These are phyloP conservation scores for Crenuchus spilurus DNA, from an alignment of 2,797 vertebrate genomes.

Conservation along the genomic window DNA sequence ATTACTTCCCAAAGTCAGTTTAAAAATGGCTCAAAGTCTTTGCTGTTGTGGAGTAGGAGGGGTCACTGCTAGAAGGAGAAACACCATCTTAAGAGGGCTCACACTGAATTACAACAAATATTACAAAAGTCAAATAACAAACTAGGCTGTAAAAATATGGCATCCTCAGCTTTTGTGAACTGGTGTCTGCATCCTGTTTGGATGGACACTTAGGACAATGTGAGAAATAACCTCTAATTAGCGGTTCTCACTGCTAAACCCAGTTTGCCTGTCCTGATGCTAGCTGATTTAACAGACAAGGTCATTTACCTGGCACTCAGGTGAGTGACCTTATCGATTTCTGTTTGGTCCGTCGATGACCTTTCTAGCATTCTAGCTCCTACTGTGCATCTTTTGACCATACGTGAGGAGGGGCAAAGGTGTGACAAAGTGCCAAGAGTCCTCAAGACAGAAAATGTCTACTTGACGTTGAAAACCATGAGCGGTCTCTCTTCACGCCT, in stretches of 20 bases:
- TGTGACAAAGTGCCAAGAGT: neutral
- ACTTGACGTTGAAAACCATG: conserved; percentile 87
- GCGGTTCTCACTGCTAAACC: conserved; percentile 19
- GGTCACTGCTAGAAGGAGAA: conserved; percentile 14
- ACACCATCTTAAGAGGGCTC: conserved; percentile 1
- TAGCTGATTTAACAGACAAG: neutral
- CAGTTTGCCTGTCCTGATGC: conserved; percentile 13
- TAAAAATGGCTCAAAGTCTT: conserved; percentile 51
- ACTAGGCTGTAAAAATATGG: conserved; percentile 16
- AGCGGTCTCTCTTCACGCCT: conserved; percentile 84
- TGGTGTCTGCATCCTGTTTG: conserved; percentile 11
- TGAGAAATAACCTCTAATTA: neutral
- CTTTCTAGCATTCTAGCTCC: conserved; percentile 13
- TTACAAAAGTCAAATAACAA: conserved; percentile 15
- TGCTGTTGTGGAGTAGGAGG: conserved; percentile 27
- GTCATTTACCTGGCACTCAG: neutral
- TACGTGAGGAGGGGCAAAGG: neutral
- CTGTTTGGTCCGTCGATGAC: conserved; percentile 12
- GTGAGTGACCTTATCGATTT: conserved; percentile 1
- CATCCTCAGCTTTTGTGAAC: conserved; percentile 4
- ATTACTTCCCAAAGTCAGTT: conserved; percentile 42
- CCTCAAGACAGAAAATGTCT: conserved; percentile 38
- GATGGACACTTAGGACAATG: neutral
- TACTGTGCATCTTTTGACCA: conserved; percentile 24
- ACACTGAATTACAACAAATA: conserved; percentile 16